Conservation (phyloP, 2,888 invertebrate species). For the Melipona beecheii region DNA sequence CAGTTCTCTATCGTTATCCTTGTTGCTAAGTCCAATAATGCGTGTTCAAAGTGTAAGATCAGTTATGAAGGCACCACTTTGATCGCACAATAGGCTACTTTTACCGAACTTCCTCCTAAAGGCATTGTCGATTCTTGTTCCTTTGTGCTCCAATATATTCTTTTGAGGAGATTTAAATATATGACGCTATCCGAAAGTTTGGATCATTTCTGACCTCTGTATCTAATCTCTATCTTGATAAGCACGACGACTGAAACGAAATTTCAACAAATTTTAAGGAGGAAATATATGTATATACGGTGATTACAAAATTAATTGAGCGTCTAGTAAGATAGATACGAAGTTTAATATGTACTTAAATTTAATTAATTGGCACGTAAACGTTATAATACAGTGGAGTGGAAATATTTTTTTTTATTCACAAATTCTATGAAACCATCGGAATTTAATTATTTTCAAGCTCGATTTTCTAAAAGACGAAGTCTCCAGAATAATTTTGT, state of each 20-base stretch:
- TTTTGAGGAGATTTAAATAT: too few relatives aligned
- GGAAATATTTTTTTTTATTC: too few relatives aligned
- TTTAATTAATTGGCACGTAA: too few relatives aligned
- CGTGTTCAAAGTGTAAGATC: neutral
- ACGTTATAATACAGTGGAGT: too few relatives aligned
- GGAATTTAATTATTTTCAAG: too few relatives aligned
- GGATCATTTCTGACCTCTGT: neutral
- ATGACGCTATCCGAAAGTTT: neutral
- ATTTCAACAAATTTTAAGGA: neutral
- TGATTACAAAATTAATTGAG: too few relatives aligned
- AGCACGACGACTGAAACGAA: neutral
- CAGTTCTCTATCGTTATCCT: neutral
- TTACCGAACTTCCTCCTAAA: slow-evolving; percentile 1
- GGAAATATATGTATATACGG: too few relatives aligned
- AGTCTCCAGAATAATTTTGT: too few relatives aligned
- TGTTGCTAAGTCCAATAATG: neutral
- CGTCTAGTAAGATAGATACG: too few relatives aligned
- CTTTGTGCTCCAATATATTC: slow-evolving; percentile 15
- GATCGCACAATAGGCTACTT: slow-evolving; percentile 3
- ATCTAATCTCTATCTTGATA: neutral
- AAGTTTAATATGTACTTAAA: too few relatives aligned
- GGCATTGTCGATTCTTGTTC: neutral
- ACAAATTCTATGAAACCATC: too few relatives aligned
- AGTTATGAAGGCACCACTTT: neutral
- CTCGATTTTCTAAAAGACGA: too few relatives aligned